A percentile compares a stretch with the other conserved stretches of the same genome.
These are phyloP conservation scores for Phalacrocorax carbo DNA, from an alignment of 2,113 vertebrate genomes.

Conservation along the genomic window DNA sequence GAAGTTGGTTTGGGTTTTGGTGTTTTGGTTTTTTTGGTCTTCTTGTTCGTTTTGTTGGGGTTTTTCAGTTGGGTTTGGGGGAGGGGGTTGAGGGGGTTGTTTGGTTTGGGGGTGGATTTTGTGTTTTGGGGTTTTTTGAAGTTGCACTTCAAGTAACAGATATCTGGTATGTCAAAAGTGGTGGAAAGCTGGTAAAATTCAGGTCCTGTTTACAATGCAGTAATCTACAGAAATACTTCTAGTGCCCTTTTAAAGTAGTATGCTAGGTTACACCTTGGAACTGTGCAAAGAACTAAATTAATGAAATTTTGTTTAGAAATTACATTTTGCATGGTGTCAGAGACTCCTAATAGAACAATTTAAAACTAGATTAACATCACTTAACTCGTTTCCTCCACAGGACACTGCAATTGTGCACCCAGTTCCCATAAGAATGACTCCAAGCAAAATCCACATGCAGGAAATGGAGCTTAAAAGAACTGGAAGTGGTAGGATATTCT, in stretches of 20 bases:
- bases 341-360: neutral
- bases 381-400: slow-evolving; percentile 69
- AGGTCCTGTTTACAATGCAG: neutral
- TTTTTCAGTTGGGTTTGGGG: too few species aligned
- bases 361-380: neutral
- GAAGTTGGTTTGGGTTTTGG: neutral
- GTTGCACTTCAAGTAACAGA: neutral
- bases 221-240: neutral
- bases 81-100: too few species aligned
- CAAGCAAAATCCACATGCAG: slow-evolving; percentile 99
- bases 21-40: too few species aligned
- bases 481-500: slow-evolving; percentile 84
- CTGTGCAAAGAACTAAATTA: neutral
- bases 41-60: too few species aligned
- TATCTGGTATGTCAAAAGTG: neutral
- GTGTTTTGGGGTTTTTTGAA: neutral
- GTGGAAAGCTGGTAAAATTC: neutral
- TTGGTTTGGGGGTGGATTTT: too few species aligned
- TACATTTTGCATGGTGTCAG: neutral
- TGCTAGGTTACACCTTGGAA: neutral
- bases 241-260: neutral
- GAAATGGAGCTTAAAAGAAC: slow-evolving; percentile 99
- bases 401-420: slow-evolving; percentile 98
- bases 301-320: neutral
- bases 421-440: slow-evolving; percentile 98